Evolutionary conservation across 2,888 invertebrate genomes (phyloP).

Genomic region (Carpatolechia fugitivella): DNA sequence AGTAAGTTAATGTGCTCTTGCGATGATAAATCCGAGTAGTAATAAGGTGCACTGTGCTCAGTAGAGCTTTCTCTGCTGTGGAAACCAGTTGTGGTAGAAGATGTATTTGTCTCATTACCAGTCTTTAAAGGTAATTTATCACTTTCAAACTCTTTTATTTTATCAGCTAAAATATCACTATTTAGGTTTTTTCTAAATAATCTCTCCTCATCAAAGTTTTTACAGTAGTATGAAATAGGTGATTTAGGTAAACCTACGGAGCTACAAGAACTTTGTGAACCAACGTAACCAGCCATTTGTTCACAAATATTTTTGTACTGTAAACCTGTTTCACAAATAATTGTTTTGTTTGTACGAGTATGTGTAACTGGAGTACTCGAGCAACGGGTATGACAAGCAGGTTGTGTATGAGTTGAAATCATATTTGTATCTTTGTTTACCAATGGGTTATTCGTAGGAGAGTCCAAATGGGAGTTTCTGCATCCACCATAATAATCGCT

Average conservation of each 20-base stretch:
- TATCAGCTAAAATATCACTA: slow-evolving; percentile 57
- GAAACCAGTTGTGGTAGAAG: slow-evolving; percentile 67
- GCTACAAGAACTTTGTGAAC: slow-evolving; percentile 62
- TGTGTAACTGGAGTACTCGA: slow-evolving; percentile 61
- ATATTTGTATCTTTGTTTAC: slow-evolving; percentile 44
- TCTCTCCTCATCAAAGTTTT: slow-evolving; percentile 62
- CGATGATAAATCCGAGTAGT: slow-evolving; percentile 87
- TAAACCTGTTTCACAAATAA: slow-evolving; percentile 32
- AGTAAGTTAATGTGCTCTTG: slow-evolving; percentile 72
- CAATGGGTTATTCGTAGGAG: slow-evolving; percentile 34
- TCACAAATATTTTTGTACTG: slow-evolving; percentile 45
- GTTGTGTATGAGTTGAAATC: slow-evolving; percentile 34
- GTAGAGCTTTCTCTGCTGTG: slow-evolving; percentile 82
- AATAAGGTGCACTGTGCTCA: slow-evolving; percentile 88
- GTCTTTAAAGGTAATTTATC: slow-evolving; percentile 58
- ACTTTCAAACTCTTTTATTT: slow-evolving; percentile 68
- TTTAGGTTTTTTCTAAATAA: slow-evolving; percentile 66
- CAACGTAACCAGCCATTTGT: slow-evolving; percentile 49
- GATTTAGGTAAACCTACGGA: slow-evolving; percentile 56
- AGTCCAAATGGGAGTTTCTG: slow-evolving; percentile 36
- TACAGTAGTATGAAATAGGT: slow-evolving; percentile 72
- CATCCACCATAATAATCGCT: slow-evolving; percentile 33
- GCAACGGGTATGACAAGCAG: slow-evolving; percentile 45
- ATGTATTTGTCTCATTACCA: slow-evolving; percentile 51
- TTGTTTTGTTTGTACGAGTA: slow-evolving; percentile 36